Base-by-base conservation (phyloP, 2,888 invertebrate species). In the Drosophila suboccidentalis region DNA sequence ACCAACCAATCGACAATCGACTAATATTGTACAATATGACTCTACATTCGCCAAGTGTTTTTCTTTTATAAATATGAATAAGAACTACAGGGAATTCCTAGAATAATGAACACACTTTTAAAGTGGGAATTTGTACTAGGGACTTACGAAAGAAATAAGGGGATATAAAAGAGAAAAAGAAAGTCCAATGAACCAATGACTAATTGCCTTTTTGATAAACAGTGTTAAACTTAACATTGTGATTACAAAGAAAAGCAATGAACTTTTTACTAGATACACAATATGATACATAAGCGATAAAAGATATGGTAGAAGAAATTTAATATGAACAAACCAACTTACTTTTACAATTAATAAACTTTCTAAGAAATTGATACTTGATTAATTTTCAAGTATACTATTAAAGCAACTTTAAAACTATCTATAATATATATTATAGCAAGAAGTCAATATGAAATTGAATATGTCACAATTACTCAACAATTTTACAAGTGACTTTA, bases 181-280 rank as follows among this genome's bases (percentile, higher is more conserved):
- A 9, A 34, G 59, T 54, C 4, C 67, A 73, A 17, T 61, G 57
- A 60, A 65, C 77, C 49, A 50, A 38, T 78, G 78, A 75, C 50
- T 61, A 75, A 75, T 34, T 55, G 22, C n/a, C 22, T 50, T 19
- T 34, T 22, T 39, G 58, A 36, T 57, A 66, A n/a, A 10, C 17
- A 13, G 26, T 41, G 36, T 36, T 29, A 10, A 41, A 36, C 17
- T 32, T 15, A 10, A 51, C 29, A 38, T 51, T 44, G 41, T 44
- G 60, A 54, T 71, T 60, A 44, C 53, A 46, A 15, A 46, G 41
- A 46, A 44, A 34, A 17, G 41, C 38, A 38, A 41, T 38, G 26
- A 46, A 47, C 19, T 29, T 15, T 49, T 55, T 17, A 38, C 13
- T 26, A 46, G 26, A 51, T 4, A 53, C 36, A n/a, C 46, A 49